Conservation (phyloP, 1,140 invertebrate genomes). For the Drosophila elegans region DNA sequence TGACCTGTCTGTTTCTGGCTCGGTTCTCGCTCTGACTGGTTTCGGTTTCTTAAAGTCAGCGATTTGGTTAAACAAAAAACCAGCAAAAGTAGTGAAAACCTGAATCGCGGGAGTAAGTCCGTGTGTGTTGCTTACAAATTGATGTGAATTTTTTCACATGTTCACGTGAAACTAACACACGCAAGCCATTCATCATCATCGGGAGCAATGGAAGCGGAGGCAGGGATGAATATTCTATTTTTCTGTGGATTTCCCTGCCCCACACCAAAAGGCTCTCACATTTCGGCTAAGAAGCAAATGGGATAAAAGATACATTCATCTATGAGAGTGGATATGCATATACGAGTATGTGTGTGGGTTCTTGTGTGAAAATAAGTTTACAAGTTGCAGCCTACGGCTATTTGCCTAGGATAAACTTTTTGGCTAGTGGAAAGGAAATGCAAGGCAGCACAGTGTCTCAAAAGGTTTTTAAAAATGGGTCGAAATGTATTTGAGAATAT, state of each 20-base stretch:
- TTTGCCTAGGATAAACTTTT: constrained; percentile 70
- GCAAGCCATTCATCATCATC: constrained; percentile 76
- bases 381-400: constrained; percentile 77
- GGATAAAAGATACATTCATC: constrained; percentile 64
- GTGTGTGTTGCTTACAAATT: constrained; percentile 62
- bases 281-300: constrained; percentile 51
- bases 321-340: constrained; percentile 1
- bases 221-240: constrained; percentile 69
- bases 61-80: constrained; percentile 43
- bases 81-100: constrained; percentile 22
- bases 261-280: constrained; percentile 1
- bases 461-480: not conserved
- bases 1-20: constrained; percentile 64
- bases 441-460: constrained; percentile 36
- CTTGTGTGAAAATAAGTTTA: constrained; percentile 71
- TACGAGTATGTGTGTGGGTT: constrained; percentile 23
- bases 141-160: constrained; percentile 79
- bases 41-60: constrained; percentile 56
- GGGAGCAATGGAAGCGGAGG: constrained; percentile 14
- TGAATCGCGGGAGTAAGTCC: constrained; percentile 26
- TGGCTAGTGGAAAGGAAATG: constrained; percentile 24
- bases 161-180: constrained; percentile 53
- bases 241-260: constrained; percentile 3
- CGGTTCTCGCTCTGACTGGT: constrained; percentile 21
- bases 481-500: not conserved